Evolutionary conservation across 2,113 vertebrate species (phyloP).

Genomic region (Delphinapterus leucas): DNA sequence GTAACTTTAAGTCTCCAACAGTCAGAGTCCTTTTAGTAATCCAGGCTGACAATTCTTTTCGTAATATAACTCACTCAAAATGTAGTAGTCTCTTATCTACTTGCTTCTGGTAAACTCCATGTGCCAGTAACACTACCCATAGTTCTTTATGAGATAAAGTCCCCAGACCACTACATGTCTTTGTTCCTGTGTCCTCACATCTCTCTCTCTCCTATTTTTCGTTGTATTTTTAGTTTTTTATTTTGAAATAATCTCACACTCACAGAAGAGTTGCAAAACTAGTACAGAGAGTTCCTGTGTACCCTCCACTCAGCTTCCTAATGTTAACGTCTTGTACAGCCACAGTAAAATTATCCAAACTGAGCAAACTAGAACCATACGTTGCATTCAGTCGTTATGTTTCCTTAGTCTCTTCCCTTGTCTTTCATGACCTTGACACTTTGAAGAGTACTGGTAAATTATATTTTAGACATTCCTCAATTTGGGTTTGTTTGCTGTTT

Average conservation of each 20-base stretch:
- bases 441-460: not conserved
- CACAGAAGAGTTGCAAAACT: not conserved
- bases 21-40: not conserved
- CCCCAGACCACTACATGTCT: not conserved
- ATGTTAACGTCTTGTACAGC: fast-evolving
- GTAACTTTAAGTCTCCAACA: not conserved
- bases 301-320: no score
- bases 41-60: not conserved
- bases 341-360: not conserved
- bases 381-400: fast-evolving
- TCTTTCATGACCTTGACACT: not conserved
- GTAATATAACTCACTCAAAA: not conserved
- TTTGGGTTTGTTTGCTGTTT: not conserved
- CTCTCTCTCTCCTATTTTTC: not conserved
- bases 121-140: not conserved
- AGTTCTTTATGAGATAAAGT: not conserved
- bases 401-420: not conserved
- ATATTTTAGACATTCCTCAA: not conserved
- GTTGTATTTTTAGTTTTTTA: not conserved
- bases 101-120: not conserved
- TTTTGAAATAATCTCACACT: not conserved
- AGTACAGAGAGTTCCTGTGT: not conserved
- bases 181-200: not conserved
- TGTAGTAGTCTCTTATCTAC: not conserved
- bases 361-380: not conserved